Percentiles rank a stretch among this genome's conserved stretches.
phyloP scores from a whole-genome alignment of 2,113 vertebrate genomes.

The Aix galericulata region DNA sequence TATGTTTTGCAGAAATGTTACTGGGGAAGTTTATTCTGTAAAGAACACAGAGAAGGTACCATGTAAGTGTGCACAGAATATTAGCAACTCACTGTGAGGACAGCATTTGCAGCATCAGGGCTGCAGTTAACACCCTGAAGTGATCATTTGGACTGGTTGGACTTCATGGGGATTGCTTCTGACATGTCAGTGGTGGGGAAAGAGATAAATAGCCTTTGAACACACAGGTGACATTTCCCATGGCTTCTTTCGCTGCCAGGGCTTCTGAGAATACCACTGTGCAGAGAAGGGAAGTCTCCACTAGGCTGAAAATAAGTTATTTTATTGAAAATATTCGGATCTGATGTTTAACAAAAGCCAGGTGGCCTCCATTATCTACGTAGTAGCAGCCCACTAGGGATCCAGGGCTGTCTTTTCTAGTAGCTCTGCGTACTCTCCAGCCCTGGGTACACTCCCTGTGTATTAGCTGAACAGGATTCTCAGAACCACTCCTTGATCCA shows the following conservation, averaged over 20 bases:
- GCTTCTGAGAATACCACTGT: background rate
- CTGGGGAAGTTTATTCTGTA: background rate
- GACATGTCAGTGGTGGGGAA: background rate
- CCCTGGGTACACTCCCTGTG: background rate
- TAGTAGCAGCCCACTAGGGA: conserved; percentile 3
- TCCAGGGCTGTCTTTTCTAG: background rate
- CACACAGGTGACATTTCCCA: background rate
- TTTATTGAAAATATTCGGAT: conserved; percentile 33
- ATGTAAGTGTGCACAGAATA: background rate
- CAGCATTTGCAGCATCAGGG: background rate
- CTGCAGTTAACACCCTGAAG: background rate
- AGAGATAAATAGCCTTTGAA: background rate
- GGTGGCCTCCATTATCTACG: conserved; percentile 37
- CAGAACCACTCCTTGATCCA: background rate
- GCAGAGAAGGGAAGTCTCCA: background rate
- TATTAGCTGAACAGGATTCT: conserved; percentile 8
- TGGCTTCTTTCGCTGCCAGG: conserved; percentile 14
- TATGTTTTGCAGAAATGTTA: background rate
- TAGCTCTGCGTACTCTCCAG: background rate
- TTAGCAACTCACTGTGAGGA: background rate
- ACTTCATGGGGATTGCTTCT: background rate
- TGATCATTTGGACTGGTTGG: background rate
- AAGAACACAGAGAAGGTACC: background rate
- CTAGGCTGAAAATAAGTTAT: conserved; percentile 15
- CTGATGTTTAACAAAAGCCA: conserved; percentile 41